Evolutionary conservation across 1,140 invertebrate genomes (phyloP).

Genomic region (Sycobia sp.): DNA sequence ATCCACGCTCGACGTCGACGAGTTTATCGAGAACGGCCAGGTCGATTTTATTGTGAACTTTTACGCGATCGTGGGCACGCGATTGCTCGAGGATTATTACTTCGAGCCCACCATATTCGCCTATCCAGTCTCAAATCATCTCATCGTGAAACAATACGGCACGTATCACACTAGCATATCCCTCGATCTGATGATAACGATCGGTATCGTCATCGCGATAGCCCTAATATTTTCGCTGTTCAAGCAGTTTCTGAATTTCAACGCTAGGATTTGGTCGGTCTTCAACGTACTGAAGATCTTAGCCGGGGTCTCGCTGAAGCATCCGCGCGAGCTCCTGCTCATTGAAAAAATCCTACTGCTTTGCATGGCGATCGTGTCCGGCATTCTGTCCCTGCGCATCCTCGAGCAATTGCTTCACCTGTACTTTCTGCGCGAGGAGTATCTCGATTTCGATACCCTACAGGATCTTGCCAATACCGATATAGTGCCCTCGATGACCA

Average conservation of each 20-base stretch:
- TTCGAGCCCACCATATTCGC: constrained; percentile 10
- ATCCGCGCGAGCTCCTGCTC: not conserved
- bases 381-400: not conserved
- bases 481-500: not conserved
- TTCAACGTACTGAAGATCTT: constrained; percentile 7
- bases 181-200: constrained; percentile 3
- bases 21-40: not conserved
- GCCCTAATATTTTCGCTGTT: not conserved
- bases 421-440: not conserved
- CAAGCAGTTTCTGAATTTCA: not conserved
- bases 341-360: constrained; percentile 5
- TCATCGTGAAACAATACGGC: constrained; percentile 17
- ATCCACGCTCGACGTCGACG: not conserved
- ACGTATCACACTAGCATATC: constrained; percentile 1
- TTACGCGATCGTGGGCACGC: constrained; percentile 6
- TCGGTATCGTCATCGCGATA: not conserved
- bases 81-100: not conserved
- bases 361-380: not conserved
- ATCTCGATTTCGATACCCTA: not conserved
- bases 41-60: constrained; percentile 21
- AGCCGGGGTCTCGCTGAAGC: not conserved
- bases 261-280: constrained; percentile 1
- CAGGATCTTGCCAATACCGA: not conserved
- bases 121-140: constrained; percentile 4
- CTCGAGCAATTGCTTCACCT: constrained; percentile 7